Percentiles rank a stretch among this genome's conserved stretches.
phyloP scores from a whole-genome alignment of 2,113 vertebrate species.

The Hemicordylus capensis region DNA sequence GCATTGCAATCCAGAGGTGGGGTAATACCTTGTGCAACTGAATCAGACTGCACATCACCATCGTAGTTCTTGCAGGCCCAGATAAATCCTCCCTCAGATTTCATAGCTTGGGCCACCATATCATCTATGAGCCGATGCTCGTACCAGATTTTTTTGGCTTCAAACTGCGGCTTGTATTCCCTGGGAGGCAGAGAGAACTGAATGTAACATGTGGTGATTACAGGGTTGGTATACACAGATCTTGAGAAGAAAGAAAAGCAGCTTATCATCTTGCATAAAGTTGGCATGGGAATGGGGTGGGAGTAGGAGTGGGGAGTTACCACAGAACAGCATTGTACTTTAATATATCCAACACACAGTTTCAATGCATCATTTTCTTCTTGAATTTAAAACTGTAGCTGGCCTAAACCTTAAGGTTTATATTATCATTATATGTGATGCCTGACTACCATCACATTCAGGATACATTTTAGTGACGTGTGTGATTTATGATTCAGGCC shows the following conservation, averaged over 20 bases:
- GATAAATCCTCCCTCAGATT: constrained; percentile 97
- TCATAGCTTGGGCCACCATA: constrained; percentile 98
- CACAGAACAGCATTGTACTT: neutral
- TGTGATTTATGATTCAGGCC: neutral
- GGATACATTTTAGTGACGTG: neutral
- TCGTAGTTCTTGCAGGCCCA: constrained; percentile 99
- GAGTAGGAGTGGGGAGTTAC: neutral
- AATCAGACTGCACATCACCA: constrained; percentile 98
- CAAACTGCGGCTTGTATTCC: constrained; percentile 90
- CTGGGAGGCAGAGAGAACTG: constrained; percentile 67
- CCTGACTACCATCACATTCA: neutral
- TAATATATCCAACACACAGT: neutral
- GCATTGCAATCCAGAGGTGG: neutral
- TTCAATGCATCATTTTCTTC: neutral
- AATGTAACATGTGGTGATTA: neutral
- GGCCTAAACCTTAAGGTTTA: neutral
- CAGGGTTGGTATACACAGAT: neutral
- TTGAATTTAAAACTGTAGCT: neutral
- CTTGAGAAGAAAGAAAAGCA: neutral
- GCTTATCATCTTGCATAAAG: neutral
- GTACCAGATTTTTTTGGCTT: constrained; percentile 94
- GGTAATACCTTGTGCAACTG: constrained; percentile 92
- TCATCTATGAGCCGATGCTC: constrained; percentile 98
- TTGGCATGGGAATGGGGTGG: neutral
- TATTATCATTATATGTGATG: neutral